These are phyloP conservation scores for Catharus minimus DNA, from an alignment of 2,113 vertebrate species.

Conservation along the genomic window DNA sequence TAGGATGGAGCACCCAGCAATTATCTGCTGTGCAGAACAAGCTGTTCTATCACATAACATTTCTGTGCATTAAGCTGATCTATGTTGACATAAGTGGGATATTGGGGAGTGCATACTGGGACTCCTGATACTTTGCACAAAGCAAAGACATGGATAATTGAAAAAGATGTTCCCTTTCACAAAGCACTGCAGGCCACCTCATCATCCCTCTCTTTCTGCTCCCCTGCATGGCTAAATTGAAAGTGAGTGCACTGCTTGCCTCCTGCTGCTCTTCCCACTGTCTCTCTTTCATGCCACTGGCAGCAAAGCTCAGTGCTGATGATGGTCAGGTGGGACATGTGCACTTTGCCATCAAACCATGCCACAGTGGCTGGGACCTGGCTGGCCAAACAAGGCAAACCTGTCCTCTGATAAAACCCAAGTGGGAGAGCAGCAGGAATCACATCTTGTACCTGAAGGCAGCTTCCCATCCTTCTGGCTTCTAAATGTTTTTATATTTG, in stretches of 20 bases:
- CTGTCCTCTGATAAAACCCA: background rate
- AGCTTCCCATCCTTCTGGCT: background rate
- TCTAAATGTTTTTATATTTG: background rate
- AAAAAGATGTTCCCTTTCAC: slow-evolving; percentile 12
- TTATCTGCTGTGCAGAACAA: background rate
- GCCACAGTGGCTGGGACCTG: background rate
- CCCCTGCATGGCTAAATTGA: background rate
- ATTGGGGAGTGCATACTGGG: background rate
- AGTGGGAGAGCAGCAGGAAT: background rate
- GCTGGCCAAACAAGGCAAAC: background rate
- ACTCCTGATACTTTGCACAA: background rate
- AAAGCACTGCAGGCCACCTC: slow-evolving; percentile 12
- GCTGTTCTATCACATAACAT: background rate
- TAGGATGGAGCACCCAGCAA: background rate
- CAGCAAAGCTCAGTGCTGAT: background rate
- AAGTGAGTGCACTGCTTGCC: background rate
- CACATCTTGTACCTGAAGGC: background rate
- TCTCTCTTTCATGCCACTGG: background rate
- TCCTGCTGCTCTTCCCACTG: background rate
- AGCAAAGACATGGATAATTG: background rate
- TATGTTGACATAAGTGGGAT: background rate
- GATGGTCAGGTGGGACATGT: background rate
- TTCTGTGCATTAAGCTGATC: slow-evolving; percentile 2
- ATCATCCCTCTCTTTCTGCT: background rate
- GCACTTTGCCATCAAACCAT: background rate